Evolutionary conservation across 2,113 vertebrate genomes (phyloP).

Genomic region (Trachemys scripta): DNA sequence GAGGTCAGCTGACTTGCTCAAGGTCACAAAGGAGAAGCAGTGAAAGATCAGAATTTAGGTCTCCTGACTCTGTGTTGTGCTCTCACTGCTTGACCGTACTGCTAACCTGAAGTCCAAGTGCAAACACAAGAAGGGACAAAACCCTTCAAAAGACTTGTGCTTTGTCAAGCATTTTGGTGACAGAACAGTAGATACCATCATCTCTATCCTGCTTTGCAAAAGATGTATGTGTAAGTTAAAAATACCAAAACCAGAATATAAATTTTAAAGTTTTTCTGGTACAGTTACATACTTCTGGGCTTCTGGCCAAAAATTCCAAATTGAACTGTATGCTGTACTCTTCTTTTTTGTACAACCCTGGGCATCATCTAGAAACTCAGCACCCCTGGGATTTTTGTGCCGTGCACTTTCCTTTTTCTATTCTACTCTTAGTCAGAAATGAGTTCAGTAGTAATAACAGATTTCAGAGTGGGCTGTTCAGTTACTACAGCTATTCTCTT

Average conservation of each 20-base stretch:
- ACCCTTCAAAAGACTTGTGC: not conserved
- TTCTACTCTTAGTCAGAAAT: not conserved
- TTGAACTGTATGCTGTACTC: not conserved
- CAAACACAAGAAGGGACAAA: not conserved
- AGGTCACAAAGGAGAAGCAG: rapidly evolving
- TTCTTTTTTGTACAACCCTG: not conserved
- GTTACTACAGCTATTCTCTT: not conserved
- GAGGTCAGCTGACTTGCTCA: not conserved
- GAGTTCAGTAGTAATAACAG: not conserved
- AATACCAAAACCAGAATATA: not conserved
- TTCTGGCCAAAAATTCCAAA: not conserved
- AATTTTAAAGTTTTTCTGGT: not conserved
- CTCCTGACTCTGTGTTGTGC: not conserved
- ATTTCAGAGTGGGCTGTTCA: not conserved
- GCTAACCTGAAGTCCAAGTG: not conserved
- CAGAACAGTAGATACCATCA: not conserved
- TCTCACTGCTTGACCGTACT: not conserved
- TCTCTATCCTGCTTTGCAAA: not conserved
- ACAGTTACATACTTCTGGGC: not conserved
- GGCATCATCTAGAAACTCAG: not conserved
- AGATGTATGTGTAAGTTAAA: not conserved
- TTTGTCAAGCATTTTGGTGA: not conserved
- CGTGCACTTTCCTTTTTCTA: not conserved
- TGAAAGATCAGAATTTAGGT: not conserved
- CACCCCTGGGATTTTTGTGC: not conserved